These are phyloP conservation scores for Bombus vancouverensis DNA, from an alignment of 1,140 invertebrate genomes.

Conservation along the genomic window DNA sequence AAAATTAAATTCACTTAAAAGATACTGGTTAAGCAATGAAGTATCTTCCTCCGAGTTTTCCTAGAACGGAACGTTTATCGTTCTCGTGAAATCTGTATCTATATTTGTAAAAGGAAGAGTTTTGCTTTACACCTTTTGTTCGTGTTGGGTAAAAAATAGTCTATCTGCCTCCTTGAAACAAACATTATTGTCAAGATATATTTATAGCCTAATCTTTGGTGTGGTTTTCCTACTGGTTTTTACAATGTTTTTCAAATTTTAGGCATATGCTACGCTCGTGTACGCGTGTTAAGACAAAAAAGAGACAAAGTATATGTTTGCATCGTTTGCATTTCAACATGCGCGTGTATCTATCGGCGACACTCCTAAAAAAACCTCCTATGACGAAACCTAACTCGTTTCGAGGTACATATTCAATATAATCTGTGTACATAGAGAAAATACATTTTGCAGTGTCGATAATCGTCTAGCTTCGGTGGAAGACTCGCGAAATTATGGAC, in stretches of 20 bases:
- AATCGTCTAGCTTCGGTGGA: constrained; percentile 11
- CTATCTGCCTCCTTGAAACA: neutral
- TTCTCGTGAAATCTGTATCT: neutral
- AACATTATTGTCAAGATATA: constrained; percentile 50
- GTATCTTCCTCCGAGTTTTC: neutral
- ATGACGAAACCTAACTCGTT: neutral
- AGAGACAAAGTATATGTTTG: neutral
- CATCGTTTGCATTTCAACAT: neutral
- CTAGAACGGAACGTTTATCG: neutral
- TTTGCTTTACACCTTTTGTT: neutral
- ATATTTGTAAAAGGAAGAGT: neutral
- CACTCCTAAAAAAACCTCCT: neutral
- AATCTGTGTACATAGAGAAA: neutral
- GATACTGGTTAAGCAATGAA: neutral
- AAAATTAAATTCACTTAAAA: neutral
- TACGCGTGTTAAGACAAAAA: neutral
- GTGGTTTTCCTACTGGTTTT: neutral
- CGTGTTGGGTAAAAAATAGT: constrained; percentile 29
- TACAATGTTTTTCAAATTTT: neutral
- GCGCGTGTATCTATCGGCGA: neutral
- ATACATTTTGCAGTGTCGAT: neutral
- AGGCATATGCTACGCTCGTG: neutral
- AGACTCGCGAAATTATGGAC: neutral
- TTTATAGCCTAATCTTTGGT: constrained; percentile 33
- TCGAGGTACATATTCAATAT: no score